Percentiles rank a stretch among this genome's conserved stretches.
These are phyloP conservation scores for Tenebrosternarchus preto DNA, from an alignment of 2,113 vertebrate species.

Conservation along the genomic window DNA sequence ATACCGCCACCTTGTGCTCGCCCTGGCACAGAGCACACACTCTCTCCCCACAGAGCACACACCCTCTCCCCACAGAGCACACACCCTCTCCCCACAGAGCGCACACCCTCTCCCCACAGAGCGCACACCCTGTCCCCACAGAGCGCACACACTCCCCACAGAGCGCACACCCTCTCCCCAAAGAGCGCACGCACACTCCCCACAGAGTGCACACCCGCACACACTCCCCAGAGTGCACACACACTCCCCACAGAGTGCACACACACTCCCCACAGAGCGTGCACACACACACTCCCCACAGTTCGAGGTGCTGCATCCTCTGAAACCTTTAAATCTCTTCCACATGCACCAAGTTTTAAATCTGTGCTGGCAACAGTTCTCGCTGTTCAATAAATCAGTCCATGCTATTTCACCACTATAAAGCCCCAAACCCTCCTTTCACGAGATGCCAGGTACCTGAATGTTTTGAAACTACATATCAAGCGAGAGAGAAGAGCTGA, in stretches of 20 bases:
- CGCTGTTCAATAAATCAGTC: neutral
- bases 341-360: neutral
- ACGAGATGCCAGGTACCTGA: neutral
- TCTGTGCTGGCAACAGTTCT: neutral
- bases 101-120: no score
- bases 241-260: no score
- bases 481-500: neutral
- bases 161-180: no score
- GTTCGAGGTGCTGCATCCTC: neutral
- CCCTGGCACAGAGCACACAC: neutral
- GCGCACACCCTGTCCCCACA: no score
- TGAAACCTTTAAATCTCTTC: neutral
- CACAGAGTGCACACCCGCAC: no score
- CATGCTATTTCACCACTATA: neutral
- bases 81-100: no score
- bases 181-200: no score
- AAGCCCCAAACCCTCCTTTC: neutral
- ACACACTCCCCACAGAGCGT: no score
- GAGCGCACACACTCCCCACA: no score
- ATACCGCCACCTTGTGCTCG: conserved; percentile 33
- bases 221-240: no score
- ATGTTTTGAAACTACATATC: neutral
- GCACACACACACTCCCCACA: neutral
- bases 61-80: no score
- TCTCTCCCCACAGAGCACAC: no score